These are phyloP conservation scores for Silurus asotus DNA, from an alignment of 2,113 vertebrate species.

Conservation along the genomic window DNA sequence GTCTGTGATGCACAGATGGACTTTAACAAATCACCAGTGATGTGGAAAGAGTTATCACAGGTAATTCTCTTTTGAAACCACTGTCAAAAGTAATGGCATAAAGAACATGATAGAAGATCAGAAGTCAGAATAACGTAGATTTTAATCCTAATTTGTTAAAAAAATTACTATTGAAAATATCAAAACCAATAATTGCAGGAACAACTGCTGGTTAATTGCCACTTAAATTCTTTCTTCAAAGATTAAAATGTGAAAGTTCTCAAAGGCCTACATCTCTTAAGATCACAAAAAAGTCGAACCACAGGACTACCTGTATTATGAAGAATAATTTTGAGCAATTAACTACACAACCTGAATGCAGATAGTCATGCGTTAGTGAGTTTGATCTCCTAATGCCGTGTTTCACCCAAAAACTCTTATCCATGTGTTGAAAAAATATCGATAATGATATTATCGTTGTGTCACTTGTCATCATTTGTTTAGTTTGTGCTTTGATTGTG, in stretches of 20 bases:
- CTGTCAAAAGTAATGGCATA: no score
- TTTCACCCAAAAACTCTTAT: background rate
- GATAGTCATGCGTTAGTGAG: background rate
- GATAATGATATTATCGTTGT: no score
- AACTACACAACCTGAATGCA: background rate
- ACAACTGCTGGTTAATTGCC: background rate
- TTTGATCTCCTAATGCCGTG: background rate
- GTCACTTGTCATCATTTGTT: background rate
- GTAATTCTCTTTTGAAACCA: background rate
- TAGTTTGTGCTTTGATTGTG: background rate
- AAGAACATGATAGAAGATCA: no score
- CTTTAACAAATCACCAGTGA: slow-evolving; percentile 24
- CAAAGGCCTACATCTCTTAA: background rate
- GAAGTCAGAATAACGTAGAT: background rate
- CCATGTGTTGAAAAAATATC: background rate
- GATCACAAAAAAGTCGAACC: no score
- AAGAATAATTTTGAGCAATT: background rate
- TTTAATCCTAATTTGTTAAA: no score
- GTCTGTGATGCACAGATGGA: slow-evolving; percentile 11
- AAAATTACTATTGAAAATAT: background rate
- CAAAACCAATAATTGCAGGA: background rate
- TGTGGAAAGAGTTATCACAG: slow-evolving; percentile 4
- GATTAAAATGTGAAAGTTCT: background rate
- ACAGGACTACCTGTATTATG: background rate
- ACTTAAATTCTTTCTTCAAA: background rate